These are phyloP conservation scores for Meteorus cinctellus DNA, from an alignment of 2,888 invertebrate species.

Conservation along the genomic window DNA sequence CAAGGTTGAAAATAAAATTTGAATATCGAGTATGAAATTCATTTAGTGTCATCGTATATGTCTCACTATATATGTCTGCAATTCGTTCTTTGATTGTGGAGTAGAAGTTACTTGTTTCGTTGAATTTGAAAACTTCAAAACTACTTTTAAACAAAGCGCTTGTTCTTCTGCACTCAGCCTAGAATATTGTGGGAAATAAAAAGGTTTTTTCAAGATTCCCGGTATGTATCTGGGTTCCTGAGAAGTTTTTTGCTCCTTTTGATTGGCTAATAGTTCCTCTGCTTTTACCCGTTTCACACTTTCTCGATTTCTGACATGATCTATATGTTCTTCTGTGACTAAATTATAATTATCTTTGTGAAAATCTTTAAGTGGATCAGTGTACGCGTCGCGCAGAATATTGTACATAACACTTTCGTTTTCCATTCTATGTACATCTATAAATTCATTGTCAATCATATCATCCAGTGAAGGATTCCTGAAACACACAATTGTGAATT, in stretches of 20 bases:
- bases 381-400: conserved; percentile 59
- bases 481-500: conserved; percentile 35
- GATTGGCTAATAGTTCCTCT: neutral
- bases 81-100: conserved; percentile 51
- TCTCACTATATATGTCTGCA: conserved; percentile 57
- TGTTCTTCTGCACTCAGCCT: conserved; percentile 54
- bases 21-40: neutral
- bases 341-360: conserved; percentile 52
- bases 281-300: neutral
- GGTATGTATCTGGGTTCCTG: conserved; percentile 52
- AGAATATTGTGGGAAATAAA: conserved; percentile 54
- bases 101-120: conserved; percentile 50
- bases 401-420: conserved; percentile 62
- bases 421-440: conserved; percentile 59
- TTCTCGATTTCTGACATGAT: conserved; percentile 7
- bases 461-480: conserved; percentile 65
- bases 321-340: conserved; percentile 43
- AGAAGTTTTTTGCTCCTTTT: neutral
- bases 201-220: conserved; percentile 52
- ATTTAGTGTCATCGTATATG: neutral
- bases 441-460: conserved; percentile 62
- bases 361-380: conserved; percentile 61
- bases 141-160: conserved; percentile 54
- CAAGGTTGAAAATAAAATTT: neutral
- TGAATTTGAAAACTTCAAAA: conserved; percentile 55